Conservation (phyloP, 2,797 vertebrate species). For the Limosa lapponica region DNA sequence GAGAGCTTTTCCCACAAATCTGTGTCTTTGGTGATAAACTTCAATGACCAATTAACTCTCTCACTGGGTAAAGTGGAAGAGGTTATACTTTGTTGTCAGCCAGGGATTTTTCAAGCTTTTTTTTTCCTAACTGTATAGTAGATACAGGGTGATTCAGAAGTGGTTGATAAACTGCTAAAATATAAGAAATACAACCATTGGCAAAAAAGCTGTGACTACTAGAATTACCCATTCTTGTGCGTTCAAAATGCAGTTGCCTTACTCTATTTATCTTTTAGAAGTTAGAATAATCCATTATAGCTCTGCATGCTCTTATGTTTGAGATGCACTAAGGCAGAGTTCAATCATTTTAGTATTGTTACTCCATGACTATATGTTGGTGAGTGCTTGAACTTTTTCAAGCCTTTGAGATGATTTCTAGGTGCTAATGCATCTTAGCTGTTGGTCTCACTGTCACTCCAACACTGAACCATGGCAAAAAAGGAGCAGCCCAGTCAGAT, state of each 20-base stretch:
- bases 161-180: background rate
- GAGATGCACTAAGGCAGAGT: background rate
- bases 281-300: background rate
- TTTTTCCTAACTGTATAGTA: background rate
- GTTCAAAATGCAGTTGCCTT: background rate
- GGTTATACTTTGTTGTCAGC: background rate
- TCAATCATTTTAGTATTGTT: background rate
- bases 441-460: background rate
- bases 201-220: background rate
- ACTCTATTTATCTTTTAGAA: background rate
- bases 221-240: background rate
- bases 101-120: background rate
- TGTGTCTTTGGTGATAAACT: background rate
- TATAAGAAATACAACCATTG: background rate
- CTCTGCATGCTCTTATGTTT: background rate
- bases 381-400: background rate
- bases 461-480: background rate
- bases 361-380: background rate
- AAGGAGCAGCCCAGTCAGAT: background rate
- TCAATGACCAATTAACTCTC: background rate
- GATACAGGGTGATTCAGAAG: background rate
- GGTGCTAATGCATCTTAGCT: too few relatives aligned
- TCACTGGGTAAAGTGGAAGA: background rate
- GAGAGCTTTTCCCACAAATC: background rate
- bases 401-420: background rate